Percentiles rank a stretch among this genome's conserved stretches.
phyloP scores from a whole-genome alignment of 2,888 invertebrate species.

The Agapostemon virescens region DNA sequence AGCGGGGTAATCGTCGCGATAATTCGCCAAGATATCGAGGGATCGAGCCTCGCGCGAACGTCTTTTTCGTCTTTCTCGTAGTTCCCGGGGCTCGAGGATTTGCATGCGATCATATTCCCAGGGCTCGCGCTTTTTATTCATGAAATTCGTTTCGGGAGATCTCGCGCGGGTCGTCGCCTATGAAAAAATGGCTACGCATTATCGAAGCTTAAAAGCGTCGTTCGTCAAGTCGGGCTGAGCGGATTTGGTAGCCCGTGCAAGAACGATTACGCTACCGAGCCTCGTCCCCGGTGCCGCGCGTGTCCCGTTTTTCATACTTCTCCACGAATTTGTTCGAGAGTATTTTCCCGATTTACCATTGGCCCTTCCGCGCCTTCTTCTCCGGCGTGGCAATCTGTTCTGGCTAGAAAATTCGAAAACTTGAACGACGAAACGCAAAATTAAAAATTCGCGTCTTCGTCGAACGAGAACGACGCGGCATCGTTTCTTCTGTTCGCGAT shows the following conservation, averaged over 20 bases:
- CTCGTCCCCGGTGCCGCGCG: neutral
- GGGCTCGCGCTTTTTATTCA: conserved; percentile 42
- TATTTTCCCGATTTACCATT: conserved; percentile 12
- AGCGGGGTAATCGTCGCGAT: neutral
- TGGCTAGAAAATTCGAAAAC: too few relatives aligned
- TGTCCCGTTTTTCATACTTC: conserved; percentile 48
- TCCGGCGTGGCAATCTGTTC: neutral
- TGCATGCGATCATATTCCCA: conserved; percentile 1
- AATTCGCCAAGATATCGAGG: conserved; percentile 13
- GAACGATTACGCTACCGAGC: conserved; percentile 43
- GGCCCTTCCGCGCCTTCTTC: neutral
- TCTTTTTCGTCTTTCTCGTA: neutral
- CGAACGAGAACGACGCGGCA: too few relatives aligned
- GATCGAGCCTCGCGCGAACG: neutral
- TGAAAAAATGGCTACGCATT: conserved; percentile 58
- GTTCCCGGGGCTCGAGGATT: neutral
- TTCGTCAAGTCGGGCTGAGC: conserved; percentile 57
- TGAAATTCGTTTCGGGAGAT: conserved; percentile 47
- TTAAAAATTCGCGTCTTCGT: too few relatives aligned
- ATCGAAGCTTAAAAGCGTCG: conserved; percentile 61
- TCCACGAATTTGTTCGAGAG: conserved; percentile 34
- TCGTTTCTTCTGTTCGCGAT: too few relatives aligned
- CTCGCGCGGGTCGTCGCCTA: conserved; percentile 26
- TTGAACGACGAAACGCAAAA: too few relatives aligned
- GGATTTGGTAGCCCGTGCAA: conserved; percentile 53